Conservation (phyloP, 2,113 vertebrate genomes). For the Xenopus borealis region DNA sequence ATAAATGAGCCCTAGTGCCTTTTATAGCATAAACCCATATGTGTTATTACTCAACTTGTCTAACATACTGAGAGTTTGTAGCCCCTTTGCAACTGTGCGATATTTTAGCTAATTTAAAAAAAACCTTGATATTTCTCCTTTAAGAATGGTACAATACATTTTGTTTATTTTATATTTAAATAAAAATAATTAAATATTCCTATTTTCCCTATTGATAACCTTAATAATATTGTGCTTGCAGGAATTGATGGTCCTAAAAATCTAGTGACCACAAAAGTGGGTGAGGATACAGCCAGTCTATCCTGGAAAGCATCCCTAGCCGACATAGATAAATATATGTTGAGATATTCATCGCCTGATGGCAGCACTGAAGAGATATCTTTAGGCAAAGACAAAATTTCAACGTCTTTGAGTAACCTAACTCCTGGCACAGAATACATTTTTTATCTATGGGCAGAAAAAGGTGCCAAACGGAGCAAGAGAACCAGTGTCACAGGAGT, state of each 20-base stretch:
- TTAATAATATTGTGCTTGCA: conserved; percentile 18
- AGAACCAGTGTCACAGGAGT: conserved; percentile 58
- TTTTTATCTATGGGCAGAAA: conserved; percentile 69
- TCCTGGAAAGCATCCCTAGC: conserved; percentile 70
- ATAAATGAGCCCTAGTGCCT: too few species aligned
- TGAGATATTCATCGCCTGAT: conserved; percentile 68
- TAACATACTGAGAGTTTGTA: too few species aligned
- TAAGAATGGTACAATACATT: too few species aligned
- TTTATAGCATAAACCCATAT: too few species aligned
- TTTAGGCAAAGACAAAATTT: conserved; percentile 58
- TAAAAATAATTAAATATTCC: too few species aligned
- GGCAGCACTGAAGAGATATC: conserved; percentile 63
- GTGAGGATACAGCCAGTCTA: conserved; percentile 66
- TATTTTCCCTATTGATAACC: not conserved
- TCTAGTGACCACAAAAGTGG: conserved; percentile 61
- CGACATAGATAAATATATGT: conserved; percentile 68
- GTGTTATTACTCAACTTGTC: too few species aligned
- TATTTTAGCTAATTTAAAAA: too few species aligned
- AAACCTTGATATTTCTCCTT: too few species aligned
- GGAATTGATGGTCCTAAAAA: conserved; percentile 60
- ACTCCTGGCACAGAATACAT: conserved; percentile 68
- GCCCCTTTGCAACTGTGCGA: too few species aligned
- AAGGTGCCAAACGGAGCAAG: conserved; percentile 62
- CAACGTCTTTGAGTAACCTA: conserved; percentile 59
- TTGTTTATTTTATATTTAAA: too few species aligned